phyloP scores from a whole-genome alignment of 2,797 vertebrate genomes.

The Sebastolobus altivelis region DNA sequence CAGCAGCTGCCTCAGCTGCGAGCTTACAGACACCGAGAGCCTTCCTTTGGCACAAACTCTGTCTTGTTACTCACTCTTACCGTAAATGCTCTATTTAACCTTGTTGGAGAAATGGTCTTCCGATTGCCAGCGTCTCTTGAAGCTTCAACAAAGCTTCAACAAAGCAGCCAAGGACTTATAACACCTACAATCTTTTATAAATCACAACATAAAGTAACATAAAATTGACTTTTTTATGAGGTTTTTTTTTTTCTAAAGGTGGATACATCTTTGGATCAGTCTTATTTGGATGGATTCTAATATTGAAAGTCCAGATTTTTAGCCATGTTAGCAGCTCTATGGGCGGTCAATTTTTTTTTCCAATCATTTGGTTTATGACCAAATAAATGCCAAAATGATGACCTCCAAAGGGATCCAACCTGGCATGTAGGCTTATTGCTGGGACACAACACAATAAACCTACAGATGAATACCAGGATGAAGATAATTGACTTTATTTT shows the following conservation, averaged over 20 bases:
- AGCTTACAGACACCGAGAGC: not conserved
- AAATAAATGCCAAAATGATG: not conserved
- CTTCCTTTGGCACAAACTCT: not conserved
- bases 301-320: not conserved
- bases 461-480: not conserved
- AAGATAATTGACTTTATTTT: not conserved
- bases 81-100: not conserved
- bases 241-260: no score
- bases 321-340: not conserved
- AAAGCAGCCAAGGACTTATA: not conserved
- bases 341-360: not conserved
- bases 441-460: not conserved
- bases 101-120: not conserved
- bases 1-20: constrained; percentile 20
- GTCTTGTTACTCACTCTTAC: not conserved
- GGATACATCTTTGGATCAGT: not conserved
- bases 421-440: not conserved
- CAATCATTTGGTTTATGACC: not conserved
- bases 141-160: not conserved
- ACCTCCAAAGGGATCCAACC: not conserved
- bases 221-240: no score
- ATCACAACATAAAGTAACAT: not conserved
- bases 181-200: not conserved
- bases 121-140: not conserved
- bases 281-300: not conserved